Percentiles rank a stretch among this genome's conserved stretches.
These are phyloP conservation scores for Drosophila persimilis DNA, from an alignment of 1,140 invertebrate species.

Conservation along the genomic window DNA sequence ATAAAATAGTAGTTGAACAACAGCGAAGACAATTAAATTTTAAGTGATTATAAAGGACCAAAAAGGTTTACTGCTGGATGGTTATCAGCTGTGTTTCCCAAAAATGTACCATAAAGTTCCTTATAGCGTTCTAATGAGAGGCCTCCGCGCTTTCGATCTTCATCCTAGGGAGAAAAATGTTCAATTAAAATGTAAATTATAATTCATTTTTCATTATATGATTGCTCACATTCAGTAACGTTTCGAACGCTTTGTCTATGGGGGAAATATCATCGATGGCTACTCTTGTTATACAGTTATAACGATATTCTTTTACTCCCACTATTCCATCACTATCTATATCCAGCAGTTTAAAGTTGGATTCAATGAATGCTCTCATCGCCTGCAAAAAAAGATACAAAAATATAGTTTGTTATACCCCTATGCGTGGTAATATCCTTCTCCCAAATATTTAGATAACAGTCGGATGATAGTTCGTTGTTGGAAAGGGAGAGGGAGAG, in stretches of 20 bases:
- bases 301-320: slow-evolving; percentile 90
- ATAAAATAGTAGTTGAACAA: slow-evolving; percentile 81
- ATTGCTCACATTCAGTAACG: slow-evolving; percentile 87
- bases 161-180: slow-evolving; percentile 85
- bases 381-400: slow-evolving; percentile 83
- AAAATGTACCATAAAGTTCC: slow-evolving; percentile 91
- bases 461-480: too few species aligned
- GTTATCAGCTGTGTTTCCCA: slow-evolving; percentile 90
- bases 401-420: neutral
- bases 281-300: slow-evolving; percentile 91
- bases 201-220: slow-evolving; percentile 66
- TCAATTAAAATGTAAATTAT: neutral
- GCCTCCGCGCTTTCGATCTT: slow-evolving; percentile 90
- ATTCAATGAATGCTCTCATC: slow-evolving; percentile 92
- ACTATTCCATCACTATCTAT: slow-evolving; percentile 91
- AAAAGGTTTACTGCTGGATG: slow-evolving; percentile 90
- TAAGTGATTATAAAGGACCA: slow-evolving; percentile 86
- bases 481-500: too few species aligned
- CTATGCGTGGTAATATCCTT: neutral
- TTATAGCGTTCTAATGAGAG: slow-evolving; percentile 90
- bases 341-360: slow-evolving; percentile 91
- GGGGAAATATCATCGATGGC: slow-evolving; percentile 89
- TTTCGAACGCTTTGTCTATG: slow-evolving; percentile 90
- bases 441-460: too few species aligned
- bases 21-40: slow-evolving; percentile 80